phyloP scores from a whole-genome alignment of 2,888 invertebrate species.

The Leptopilina syphax region DNA sequence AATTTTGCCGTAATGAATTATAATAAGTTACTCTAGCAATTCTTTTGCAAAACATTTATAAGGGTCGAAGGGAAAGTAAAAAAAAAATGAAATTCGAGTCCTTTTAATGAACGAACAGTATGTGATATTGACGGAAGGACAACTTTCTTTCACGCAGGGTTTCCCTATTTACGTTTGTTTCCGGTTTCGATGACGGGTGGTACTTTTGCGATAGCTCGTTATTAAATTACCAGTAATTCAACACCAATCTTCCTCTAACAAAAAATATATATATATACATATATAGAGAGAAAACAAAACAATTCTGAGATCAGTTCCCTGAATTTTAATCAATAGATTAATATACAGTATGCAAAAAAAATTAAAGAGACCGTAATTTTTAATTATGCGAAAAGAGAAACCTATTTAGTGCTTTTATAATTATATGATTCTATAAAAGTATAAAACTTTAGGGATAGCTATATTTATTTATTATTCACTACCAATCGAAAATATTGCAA shows the following conservation, averaged over 20 bases:
- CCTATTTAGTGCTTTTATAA: no score
- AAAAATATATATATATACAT: neutral
- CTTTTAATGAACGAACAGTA: neutral
- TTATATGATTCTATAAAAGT: no score
- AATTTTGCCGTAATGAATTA: no score
- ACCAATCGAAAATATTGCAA: neutral
- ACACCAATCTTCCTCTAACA: neutral
- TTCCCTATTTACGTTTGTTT: slow-evolving; percentile 34
- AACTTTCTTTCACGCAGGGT: slow-evolving; percentile 7
- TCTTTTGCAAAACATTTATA: no score
- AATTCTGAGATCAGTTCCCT: neutral
- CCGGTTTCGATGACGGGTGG: slow-evolving; percentile 30
- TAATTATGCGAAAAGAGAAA: no score
- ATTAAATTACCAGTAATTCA: slow-evolving; percentile 32
- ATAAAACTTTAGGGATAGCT: no score
- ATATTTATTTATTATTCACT: no score
- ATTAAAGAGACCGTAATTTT: neutral
- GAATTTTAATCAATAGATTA: neutral
- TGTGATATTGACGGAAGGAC: neutral
- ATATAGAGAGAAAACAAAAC: neutral
- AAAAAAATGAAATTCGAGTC: neutral
- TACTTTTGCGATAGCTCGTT: slow-evolving; percentile 9
- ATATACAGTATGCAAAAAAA: no score
- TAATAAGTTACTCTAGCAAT: no score
- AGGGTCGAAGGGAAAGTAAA: no score